Conservation (phyloP, 1,140 invertebrate species). For the Drosophila quadrilineata region DNA sequence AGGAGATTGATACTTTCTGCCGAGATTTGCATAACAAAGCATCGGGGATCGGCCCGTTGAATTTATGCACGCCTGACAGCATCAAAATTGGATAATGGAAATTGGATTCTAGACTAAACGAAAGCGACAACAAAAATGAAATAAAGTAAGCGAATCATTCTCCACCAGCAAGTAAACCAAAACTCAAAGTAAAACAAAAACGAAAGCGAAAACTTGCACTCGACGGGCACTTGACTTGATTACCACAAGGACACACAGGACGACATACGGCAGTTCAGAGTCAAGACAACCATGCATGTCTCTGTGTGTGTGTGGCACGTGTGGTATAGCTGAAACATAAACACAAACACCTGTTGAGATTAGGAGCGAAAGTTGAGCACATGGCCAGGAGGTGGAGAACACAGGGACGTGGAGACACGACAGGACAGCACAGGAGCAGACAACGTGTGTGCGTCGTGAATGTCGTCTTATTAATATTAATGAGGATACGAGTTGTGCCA, state of each 20-base stretch:
- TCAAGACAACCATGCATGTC: too few species aligned
- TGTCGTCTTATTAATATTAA: slow-evolving; percentile 72
- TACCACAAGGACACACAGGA: slow-evolving; percentile 38
- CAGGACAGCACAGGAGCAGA: too few species aligned
- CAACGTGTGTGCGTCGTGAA: slow-evolving; percentile 9
- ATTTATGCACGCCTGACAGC: slow-evolving; percentile 63
- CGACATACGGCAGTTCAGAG: slow-evolving; percentile 12
- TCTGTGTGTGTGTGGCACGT: slow-evolving; percentile 44
- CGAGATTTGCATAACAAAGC: slow-evolving; percentile 67
- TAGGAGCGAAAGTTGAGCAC: not conserved
- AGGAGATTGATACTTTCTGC: slow-evolving; percentile 54
- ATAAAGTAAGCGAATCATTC: not conserved
- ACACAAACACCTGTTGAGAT: slow-evolving; percentile 71
- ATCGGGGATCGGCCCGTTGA: slow-evolving; percentile 14
- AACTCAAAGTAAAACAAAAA: not conserved
- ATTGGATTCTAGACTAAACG: slow-evolving; percentile 61
- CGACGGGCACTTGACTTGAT: slow-evolving; percentile 66
- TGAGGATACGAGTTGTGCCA: slow-evolving; percentile 59
- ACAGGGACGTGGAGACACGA: not conserved
- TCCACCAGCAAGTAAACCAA: not conserved
- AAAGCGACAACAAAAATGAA: slow-evolving; percentile 24
- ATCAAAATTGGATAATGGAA: slow-evolving; percentile 77
- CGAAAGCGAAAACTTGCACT: slow-evolving; percentile 33
- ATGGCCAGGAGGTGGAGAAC: not conserved
- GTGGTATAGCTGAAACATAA: slow-evolving; percentile 29